Base-by-base conservation (phyloP, 2,113 vertebrate genomes). In the Pelodiscus sinensis region DNA sequence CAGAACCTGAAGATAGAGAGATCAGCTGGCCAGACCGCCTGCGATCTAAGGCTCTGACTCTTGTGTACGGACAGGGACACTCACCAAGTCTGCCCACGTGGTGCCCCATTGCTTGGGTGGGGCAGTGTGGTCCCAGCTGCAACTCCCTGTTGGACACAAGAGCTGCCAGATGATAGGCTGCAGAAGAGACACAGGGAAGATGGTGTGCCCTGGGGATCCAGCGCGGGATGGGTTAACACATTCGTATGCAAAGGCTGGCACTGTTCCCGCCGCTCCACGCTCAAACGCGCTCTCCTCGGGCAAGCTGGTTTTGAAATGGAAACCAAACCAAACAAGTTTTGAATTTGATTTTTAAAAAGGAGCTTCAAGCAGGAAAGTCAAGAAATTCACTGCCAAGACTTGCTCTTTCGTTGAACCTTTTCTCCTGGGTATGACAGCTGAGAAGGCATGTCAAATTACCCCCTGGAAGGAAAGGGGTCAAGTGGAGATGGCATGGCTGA, bases 51-150 rank as follows among this genome's bases (percentile, higher is more conserved):
- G 21, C 71, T 44, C 71, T 5, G 1, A 35, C 6, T 24, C 12
- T 2, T 22, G 38, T 25, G 71, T 25, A 21, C 24, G 71, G 12
- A 44, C 19, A 75, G 31, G 31, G 29, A 19, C 7, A 4, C 16
- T 31, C 65, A 68, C 31, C 14, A 29, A n/a, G 16, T 68, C 31
- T 9, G 65, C 16, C 16, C 31, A 2, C 65, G 2, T n/a, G 31
- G 65, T n/a, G 31, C 65, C 65, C 65, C 65, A 68, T 68, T 18
- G 65, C 65, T 68, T 68, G 65, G 12, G 29, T 5, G 6, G 62
- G 1, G 14, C 12, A 14, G 62, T 2, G 1, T 19, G 65, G 16
- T 31, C 18, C n/a, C 8, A 9, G 65, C 8, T 9, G 4, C 31
- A 19, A 35, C 31, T 35, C 8, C 2, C 65, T 19, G 31, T 29